Evolutionary conservation across 2,797 vertebrate species (phyloP), one percentile per base, ranked within the genome.

Genomic region (Poecilia wingei): DNA sequence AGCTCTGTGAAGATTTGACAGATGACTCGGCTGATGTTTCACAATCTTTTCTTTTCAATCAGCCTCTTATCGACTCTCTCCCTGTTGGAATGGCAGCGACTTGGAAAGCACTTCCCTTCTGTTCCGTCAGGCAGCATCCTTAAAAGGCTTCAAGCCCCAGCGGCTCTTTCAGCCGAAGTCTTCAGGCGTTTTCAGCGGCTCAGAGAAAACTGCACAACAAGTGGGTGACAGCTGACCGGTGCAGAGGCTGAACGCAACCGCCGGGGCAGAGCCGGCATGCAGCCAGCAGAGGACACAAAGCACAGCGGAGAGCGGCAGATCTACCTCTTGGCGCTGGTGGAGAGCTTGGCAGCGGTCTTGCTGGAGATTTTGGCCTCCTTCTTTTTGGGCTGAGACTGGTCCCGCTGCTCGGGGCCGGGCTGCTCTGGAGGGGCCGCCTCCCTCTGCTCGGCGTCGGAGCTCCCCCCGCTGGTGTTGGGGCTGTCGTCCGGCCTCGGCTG

Each of bases 291-390:
- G 71, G 18, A 46, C 77, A 53, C 78, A 10, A 20, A 69, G 69
- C 28, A 31, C 77, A 66, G 4, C 10, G 64, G 59, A 28, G 41
- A 12, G 74, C 28, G 33, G 77, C 64, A 18, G 41, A 68, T 75
- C 64, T 96, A 98, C 97, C 97, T 97, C 96, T 98, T 98, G 93
- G 97, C 97, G 88, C 97, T 98, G 92, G 97, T 98, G 85, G 97
- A 98, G 85, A 98, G 93, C 91, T 98, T 98, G 92, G 97, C 97
- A 33, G 97, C 97, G 0, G 97, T 98, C 95, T 98, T 98, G 95
- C 97, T 98, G 89, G 97, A 98, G 93, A 98, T 97, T 91, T 98
- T 98, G 61, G 97, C 97, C 86, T 98, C 97, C 88, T 98, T 98
- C 94, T 98, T 98, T 94, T 97, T 98, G 82, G 97, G 97, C 89